Evolutionary conservation across 1,140 invertebrate genomes (phyloP), one percentile per base, ranked within the genome.

Genomic region (Drosophila triauraria): DNA sequence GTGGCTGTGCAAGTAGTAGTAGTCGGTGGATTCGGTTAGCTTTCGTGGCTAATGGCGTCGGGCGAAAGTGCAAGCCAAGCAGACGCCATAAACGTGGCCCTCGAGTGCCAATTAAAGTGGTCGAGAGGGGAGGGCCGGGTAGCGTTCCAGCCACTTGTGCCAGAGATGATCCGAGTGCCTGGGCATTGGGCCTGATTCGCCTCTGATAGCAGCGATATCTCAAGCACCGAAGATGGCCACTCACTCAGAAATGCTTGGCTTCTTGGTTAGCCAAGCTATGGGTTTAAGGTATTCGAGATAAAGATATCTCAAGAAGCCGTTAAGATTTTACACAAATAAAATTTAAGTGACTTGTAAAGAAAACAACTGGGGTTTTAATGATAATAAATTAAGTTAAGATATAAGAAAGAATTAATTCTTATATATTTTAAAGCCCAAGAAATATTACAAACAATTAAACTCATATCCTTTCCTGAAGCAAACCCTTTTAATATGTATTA

Each of bases 81-180:
- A 87, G 65, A 62, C 64, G 40, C 63, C 77, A 71, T 84, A 80
- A 78, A 75, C 81, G 74, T 75, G 84, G 82, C 81, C 64, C 80
- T 88, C 74, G 77, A 87, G 80, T 78, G 85, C 54, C 84, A 87
- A 87, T 87, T 87, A 87, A 81, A 81, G 78, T 82, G 63, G 40
- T 25, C 53, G 60, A 57, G 75, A 70, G 27, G 6, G 75, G 44
- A 23, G 35, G 53, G 53, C 53, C 53, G 23, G 43, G 46, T 64
- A 50, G 59, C 62, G 54, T 57, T 23, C 40, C 61, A 68, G 59
- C 59, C 64, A 63, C 64, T 50, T 50, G 25, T 32, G 40, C 61
- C 60, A 83, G 80, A 67, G 80, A 75, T 83, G 80, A 58, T 69
- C 30, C 9, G n/a, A 40, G 32, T 53, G 62, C 10, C 44, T 20